A percentile compares a stretch with the other conserved stretches of the same genome.
phyloP scores from a whole-genome alignment of 23 tunicate genomes.

The Ascidia mentula region DNA sequence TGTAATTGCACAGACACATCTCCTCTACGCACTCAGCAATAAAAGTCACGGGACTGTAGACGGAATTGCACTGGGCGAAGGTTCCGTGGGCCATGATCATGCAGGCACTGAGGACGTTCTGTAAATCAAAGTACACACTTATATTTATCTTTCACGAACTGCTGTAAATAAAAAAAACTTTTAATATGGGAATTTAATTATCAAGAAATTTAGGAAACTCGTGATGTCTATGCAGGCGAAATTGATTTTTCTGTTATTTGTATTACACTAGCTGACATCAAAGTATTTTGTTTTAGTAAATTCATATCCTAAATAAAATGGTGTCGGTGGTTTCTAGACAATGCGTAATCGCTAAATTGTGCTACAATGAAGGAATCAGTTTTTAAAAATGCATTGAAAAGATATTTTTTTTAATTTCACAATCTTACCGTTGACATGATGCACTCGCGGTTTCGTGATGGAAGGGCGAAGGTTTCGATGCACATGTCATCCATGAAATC shows the following conservation, averaged over 20 bases:
- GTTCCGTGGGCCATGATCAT: slow-evolving; percentile 22
- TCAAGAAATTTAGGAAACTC: neutral
- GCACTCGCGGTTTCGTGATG: neutral
- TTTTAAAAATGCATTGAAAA: no score
- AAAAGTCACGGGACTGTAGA: slow-evolving; percentile 22
- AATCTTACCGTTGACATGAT: no score
- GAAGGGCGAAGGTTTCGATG: neutral
- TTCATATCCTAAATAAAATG: no score
- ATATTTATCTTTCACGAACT: no score
- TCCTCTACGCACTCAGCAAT: slow-evolving; percentile 18
- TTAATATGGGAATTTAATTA: neutral
- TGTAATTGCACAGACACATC: slow-evolving; percentile 33
- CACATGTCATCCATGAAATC: neutral
- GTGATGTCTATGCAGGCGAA: neutral
- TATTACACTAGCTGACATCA: no score
- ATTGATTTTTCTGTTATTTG: no score
- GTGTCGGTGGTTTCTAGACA: no score
- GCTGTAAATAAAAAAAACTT: neutral
- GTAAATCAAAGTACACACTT: no score
- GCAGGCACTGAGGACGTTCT: slow-evolving; percentile 21
- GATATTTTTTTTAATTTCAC: no score
- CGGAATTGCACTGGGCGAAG: slow-evolving; percentile 21
- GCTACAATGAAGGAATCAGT: no score
- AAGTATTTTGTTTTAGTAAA: no score
- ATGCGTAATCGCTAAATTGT: no score